phyloP scores from a whole-genome alignment of 2,113 vertebrate genomes.

The Xerus inauris region DNA sequence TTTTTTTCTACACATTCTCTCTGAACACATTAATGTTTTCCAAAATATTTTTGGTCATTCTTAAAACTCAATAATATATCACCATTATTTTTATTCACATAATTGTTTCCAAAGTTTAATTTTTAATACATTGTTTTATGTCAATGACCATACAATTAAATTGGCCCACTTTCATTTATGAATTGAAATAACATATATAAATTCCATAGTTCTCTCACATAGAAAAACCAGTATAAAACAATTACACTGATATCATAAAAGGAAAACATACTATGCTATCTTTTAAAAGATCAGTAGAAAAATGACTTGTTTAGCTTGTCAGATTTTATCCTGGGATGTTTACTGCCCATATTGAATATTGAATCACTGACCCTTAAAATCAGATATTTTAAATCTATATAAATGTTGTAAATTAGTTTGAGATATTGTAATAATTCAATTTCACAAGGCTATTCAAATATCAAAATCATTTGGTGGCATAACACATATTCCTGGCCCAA shows the following conservation, averaged over 20 bases:
- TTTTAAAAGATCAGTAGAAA: conserved; percentile 55
- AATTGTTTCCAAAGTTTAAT: neutral
- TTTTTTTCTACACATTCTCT: conserved; percentile 40
- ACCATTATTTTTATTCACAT: conserved; percentile 18
- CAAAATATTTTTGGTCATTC: neutral
- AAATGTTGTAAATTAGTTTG: neutral
- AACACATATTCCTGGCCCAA: neutral
- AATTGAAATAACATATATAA: neutral
- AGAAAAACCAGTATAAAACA: neutral
- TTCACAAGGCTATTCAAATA: neutral
- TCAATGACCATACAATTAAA: neutral
- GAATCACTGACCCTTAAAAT: neutral
- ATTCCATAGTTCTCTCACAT: neutral
- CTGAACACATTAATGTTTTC: neutral
- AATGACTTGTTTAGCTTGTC: neutral
- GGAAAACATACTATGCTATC: neutral
- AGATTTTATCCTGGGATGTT: neutral
- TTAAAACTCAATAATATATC: neutral
- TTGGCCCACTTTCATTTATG: neutral
- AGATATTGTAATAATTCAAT: neutral
- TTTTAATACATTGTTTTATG: neutral
- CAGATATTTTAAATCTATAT: conserved; percentile 21
- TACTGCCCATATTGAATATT: neutral
- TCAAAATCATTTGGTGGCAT: neutral
- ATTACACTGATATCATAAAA: neutral